Conservation (phyloP, 2,113 vertebrate genomes). For the Pholis gunnellus region DNA sequence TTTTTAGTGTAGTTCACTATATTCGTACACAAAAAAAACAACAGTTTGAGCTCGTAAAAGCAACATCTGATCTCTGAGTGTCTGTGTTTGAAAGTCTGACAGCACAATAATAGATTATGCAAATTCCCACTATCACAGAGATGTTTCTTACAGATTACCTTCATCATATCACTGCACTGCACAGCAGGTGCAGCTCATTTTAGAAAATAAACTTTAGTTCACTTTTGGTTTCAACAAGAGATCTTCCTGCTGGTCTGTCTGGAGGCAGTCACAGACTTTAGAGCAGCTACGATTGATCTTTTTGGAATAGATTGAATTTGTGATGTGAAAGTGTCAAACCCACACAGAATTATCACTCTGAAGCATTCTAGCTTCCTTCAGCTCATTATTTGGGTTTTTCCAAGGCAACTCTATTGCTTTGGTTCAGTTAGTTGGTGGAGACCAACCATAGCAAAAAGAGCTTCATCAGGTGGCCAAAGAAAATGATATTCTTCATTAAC, state of each 20-base stretch:
- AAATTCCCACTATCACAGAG: slow-evolving; percentile 29
- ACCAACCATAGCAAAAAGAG: background rate
- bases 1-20: background rate
- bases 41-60: slow-evolving; percentile 11
- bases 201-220: background rate
- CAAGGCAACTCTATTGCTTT: background rate
- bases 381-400: background rate
- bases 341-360: background rate
- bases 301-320: background rate
- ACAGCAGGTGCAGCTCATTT: background rate
- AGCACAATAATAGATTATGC: slow-evolving; percentile 26
- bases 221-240: background rate
- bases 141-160: slow-evolving; percentile 18
- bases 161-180: background rate
- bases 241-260: background rate
- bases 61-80: slow-evolving; percentile 16
- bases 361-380: background rate
- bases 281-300: background rate
- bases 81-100: slow-evolving; percentile 18
- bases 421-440: background rate
- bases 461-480: background rate
- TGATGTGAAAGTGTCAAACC: background rate
- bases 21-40: background rate
- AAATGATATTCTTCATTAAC: background rate
- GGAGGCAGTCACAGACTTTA: background rate